Percentiles rank a stretch among this genome's conserved stretches.
Evolutionary conservation across 1,140 invertebrate genomes (phyloP).

Genomic region (Heliconius melpomene): DNA sequence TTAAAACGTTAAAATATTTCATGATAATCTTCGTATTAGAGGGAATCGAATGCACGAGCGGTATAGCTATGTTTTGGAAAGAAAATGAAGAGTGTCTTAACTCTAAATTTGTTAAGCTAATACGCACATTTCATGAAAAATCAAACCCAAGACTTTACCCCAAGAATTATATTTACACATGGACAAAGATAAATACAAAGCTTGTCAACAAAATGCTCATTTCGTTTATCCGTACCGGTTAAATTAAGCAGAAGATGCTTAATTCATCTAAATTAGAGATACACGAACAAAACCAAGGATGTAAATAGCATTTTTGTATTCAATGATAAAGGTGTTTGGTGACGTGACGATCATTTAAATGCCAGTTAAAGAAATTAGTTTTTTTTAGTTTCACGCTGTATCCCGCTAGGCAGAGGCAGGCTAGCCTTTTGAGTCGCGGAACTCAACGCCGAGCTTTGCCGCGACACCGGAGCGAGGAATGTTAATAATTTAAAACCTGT

Average conservation of each 20-base stretch:
- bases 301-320: slow-evolving; percentile 28
- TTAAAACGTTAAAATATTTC: not conserved
- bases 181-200: not conserved
- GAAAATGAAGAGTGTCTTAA: too few species aligned
- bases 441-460: too few species aligned
- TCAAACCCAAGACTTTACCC: too few species aligned
- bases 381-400: not conserved
- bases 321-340: slow-evolving; percentile 8
- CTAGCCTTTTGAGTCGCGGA: too few species aligned
- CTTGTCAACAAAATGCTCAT: slow-evolving; percentile 15
- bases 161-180: not conserved
- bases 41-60: not conserved
- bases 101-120: too few species aligned
- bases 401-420: not conserved
- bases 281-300: slow-evolving; percentile 27
- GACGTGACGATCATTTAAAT: not conserved
- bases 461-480: too few species aligned
- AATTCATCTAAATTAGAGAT: slow-evolving; percentile 49
- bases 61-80: too few species aligned
- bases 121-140: too few species aligned
- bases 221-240: slow-evolving; percentile 40
- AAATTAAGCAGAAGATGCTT: slow-evolving; percentile 50
- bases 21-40: too few species aligned
- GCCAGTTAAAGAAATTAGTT: not conserved
- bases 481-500: too few species aligned